Evolutionary conservation across 2,113 vertebrate genomes (phyloP).

Genomic region (Cochlearius cochlearius): DNA sequence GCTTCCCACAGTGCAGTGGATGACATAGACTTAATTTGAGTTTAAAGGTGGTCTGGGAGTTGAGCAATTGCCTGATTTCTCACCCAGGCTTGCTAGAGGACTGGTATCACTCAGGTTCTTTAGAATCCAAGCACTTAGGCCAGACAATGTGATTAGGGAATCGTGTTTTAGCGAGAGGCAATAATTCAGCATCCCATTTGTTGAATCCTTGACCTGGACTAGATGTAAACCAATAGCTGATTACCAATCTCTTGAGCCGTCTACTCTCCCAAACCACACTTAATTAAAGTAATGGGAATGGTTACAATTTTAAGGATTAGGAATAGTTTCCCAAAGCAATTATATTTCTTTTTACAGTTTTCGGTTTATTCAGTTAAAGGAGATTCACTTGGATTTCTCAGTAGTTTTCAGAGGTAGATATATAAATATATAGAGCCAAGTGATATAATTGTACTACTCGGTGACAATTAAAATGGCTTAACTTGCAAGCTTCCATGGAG

Average conservation of each 20-base stretch:
- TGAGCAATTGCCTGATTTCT: background rate
- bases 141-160: background rate
- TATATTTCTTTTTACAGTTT: background rate
- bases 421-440: background rate
- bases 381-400: background rate
- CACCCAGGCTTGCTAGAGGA: background rate
- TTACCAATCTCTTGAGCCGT: background rate
- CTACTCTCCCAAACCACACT: background rate
- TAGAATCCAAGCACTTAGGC: background rate
- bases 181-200: background rate
- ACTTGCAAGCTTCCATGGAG: background rate
- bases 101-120: background rate
- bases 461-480: constrained; percentile 16
- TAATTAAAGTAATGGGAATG: background rate
- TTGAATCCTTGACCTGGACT: background rate
- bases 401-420: background rate
- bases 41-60: background rate
- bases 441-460: background rate
- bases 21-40: background rate
- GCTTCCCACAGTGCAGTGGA: background rate
- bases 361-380: background rate
- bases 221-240: background rate
- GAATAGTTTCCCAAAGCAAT: background rate
- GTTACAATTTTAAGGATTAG: background rate
- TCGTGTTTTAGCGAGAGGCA: background rate